phyloP scores from a whole-genome alignment of 2,113 vertebrate genomes.

The Ariopsis seemanni region DNA sequence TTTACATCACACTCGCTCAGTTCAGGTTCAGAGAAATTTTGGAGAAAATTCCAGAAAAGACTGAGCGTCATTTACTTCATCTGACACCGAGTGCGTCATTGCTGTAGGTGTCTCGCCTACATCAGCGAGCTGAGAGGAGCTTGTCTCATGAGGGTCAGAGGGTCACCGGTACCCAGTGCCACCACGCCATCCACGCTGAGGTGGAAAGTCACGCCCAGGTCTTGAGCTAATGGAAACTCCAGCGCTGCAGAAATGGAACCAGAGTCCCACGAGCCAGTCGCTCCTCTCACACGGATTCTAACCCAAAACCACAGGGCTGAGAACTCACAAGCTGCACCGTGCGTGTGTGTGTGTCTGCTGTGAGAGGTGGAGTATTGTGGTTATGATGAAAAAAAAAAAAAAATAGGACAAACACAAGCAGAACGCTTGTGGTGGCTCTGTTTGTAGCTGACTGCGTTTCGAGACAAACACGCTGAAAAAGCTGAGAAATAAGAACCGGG shows the following conservation, averaged over 20 bases:
- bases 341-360: not conserved
- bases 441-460: conserved; percentile 30
- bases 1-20: conserved; percentile 40
- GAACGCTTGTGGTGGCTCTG: conserved; percentile 4
- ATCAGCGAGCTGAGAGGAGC: not conserved
- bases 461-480: conserved; percentile 10
- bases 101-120: not conserved
- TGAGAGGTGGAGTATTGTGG: conserved; percentile 39
- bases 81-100: not conserved
- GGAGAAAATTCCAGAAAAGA: not conserved
- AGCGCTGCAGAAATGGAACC: conserved; percentile 30
- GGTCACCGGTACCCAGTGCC: not conserved
- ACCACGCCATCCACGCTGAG: not conserved
- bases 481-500: not conserved
- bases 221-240: conserved; percentile 44
- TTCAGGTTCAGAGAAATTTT: not conserved
- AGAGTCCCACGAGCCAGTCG: conserved; percentile 25
- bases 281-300: conserved; percentile 15
- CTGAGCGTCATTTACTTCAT: not conserved
- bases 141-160: not conserved
- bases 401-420: conserved; percentile 36
- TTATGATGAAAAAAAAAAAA: conserved; percentile 13
- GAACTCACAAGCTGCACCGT: conserved; percentile 27
- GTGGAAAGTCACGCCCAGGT: conserved; percentile 14
- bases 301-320: conserved; percentile 35